These are phyloP conservation scores for Drosophila punjabiensis DNA, from an alignment of 1,140 invertebrate species.

Conservation along the genomic window DNA sequence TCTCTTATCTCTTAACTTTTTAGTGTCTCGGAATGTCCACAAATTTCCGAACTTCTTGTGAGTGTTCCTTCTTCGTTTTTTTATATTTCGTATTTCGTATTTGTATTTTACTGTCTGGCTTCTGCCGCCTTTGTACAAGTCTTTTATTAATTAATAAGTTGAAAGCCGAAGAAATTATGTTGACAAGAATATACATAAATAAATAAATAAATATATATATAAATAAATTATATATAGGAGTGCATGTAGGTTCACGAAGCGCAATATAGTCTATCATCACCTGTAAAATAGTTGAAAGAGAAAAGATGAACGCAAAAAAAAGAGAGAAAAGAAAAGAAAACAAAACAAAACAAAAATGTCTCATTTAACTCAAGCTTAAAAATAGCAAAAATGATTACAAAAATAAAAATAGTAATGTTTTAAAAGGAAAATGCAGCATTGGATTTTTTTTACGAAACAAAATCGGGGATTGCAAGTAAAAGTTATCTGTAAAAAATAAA, in stretches of 20 bases:
- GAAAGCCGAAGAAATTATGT: slow-evolving; percentile 61
- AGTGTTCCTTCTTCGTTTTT: slow-evolving; percentile 11
- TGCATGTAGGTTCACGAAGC: slow-evolving; percentile 69
- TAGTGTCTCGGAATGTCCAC: background rate
- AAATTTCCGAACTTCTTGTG: slow-evolving; percentile 12
- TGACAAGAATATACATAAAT: slow-evolving; percentile 45
- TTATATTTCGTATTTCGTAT: background rate
- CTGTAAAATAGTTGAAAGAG: slow-evolving; percentile 69
- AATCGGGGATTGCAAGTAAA: no score
- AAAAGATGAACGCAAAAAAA: slow-evolving; percentile 4
- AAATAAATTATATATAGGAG: slow-evolving; percentile 57
- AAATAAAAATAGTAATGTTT: slow-evolving; percentile 75
- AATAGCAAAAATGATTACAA: slow-evolving; percentile 45
- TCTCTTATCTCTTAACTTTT: slow-evolving; percentile 8
- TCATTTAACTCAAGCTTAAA: slow-evolving; percentile 33
- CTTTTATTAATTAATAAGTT: slow-evolving; percentile 51
- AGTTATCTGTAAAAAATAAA: no score
- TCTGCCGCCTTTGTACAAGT: slow-evolving; percentile 44
- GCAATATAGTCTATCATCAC: slow-evolving; percentile 72
- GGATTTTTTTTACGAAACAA: background rate
- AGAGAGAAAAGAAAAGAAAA: background rate
- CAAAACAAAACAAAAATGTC: slow-evolving; percentile 1
- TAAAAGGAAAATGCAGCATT: slow-evolving; percentile 30
- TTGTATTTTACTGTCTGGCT: slow-evolving; percentile 27
- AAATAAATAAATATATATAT: slow-evolving; percentile 25